Conservation (phyloP, 2,888 invertebrate species). For the Saturnia japonica region DNA sequence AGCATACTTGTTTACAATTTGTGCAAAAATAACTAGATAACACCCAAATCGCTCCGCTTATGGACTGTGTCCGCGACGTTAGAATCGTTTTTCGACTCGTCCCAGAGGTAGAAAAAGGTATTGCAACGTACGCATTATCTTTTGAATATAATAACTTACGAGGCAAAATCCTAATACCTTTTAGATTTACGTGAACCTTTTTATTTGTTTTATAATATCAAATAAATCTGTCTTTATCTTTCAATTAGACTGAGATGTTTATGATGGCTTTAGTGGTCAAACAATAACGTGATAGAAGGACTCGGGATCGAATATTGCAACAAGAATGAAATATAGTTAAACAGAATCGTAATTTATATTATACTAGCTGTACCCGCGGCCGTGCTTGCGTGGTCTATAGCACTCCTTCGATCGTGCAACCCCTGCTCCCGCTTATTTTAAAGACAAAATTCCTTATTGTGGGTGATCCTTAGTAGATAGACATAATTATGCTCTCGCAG, state of each 20-base stretch:
- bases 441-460: too few species aligned
- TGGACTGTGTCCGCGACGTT: background rate
- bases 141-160: slow-evolving; percentile 19
- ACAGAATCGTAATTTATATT: too few species aligned
- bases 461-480: too few species aligned
- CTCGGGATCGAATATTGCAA: too few species aligned
- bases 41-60: slow-evolving; percentile 25
- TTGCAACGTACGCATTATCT: slow-evolving; percentile 36
- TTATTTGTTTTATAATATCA: slow-evolving; percentile 15
- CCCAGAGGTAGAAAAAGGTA: slow-evolving; percentile 36
- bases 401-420: too few species aligned
- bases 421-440: too few species aligned
- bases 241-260: background rate
- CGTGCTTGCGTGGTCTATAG: too few species aligned
- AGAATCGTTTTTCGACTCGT: slow-evolving; percentile 31
- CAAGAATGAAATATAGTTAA: too few species aligned
- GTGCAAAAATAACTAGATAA: background rate
- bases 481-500: too few species aligned
- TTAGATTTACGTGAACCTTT: slow-evolving; percentile 14
- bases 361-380: too few species aligned
- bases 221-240: background rate
- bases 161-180: slow-evolving; percentile 20
- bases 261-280: background rate
- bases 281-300: background rate
- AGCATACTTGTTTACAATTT: background rate